A percentile compares a stretch with the other conserved stretches of the same genome.
These are phyloP conservation scores for Elymnias hypermnestra DNA, from an alignment of 1,140 invertebrate genomes.

Conservation along the genomic window DNA sequence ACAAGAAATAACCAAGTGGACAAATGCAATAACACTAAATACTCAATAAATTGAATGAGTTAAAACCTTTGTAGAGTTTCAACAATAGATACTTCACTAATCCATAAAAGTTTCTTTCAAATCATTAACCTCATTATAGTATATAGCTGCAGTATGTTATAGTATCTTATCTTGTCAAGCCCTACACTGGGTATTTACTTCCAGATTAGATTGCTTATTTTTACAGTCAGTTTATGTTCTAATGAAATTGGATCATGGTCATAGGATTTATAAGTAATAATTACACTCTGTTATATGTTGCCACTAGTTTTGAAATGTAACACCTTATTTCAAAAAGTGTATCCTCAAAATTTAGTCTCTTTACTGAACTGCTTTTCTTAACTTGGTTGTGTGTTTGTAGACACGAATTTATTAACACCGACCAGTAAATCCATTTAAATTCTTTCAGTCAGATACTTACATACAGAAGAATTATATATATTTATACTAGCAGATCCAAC, in stretches of 20 bases:
- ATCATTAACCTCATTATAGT: constrained; percentile 29
- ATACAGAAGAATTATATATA: too few relatives aligned
- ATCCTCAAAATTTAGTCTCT: too few relatives aligned
- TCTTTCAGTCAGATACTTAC: too few relatives aligned
- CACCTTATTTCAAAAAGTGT: not conserved
- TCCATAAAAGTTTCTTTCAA: constrained; percentile 15
- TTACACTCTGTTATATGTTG: not conserved
- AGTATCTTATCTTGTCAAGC: constrained; percentile 49
- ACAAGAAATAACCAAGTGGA: too few relatives aligned
- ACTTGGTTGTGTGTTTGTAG: too few relatives aligned
- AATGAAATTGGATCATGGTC: constrained; percentile 47
- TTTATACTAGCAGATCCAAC: too few relatives aligned
- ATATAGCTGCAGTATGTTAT: too few relatives aligned
- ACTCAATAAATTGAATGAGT: not conserved
- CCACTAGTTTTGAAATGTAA: not conserved
- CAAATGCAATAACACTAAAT: too few relatives aligned
- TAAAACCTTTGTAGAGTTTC: not conserved
- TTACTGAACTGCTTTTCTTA: too few relatives aligned
- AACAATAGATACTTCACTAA: constrained; percentile 8
- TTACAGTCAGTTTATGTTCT: constrained; percentile 31
- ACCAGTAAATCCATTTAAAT: too few relatives aligned
- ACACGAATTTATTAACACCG: too few relatives aligned
- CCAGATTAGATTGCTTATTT: constrained; percentile 58
- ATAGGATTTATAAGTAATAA: constrained; percentile 11
- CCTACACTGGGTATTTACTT: constrained; percentile 48